These are phyloP conservation scores for Leiothrix lutea DNA, from an alignment of 2,113 vertebrate genomes.

Conservation along the genomic window DNA sequence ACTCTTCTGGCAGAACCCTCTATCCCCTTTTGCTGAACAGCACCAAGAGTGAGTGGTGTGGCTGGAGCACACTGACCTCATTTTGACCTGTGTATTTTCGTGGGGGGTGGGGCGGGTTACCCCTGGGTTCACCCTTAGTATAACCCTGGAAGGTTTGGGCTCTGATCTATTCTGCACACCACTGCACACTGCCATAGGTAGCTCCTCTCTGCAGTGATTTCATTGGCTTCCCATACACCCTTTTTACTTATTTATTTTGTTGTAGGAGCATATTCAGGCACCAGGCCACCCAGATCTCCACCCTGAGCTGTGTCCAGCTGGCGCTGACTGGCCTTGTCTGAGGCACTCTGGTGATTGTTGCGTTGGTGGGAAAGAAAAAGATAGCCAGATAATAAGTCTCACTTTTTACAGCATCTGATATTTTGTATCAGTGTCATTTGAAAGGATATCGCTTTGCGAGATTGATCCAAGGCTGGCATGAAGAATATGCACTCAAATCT, in stretches of 20 bases:
- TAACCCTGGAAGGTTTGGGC: not conserved
- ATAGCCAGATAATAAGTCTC: constrained; percentile 27
- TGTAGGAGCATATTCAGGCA: not conserved
- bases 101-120: accelerated
- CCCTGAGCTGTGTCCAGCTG: not conserved
- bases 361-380: not conserved
- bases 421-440: constrained; percentile 69
- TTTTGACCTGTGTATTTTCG: not conserved
- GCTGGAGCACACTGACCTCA: not conserved
- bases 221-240: not conserved
- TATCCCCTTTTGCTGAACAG: not conserved
- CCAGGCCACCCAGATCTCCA: not conserved
- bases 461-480: constrained; percentile 75
- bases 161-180: not conserved
- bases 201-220: not conserved
- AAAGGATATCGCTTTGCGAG: constrained; percentile 69
- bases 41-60: not conserved
- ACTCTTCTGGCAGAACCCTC: no score
- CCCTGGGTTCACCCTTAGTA: not conserved
- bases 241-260: not conserved
- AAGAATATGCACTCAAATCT: constrained; percentile 79
- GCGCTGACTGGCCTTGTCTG: not conserved
- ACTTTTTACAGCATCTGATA: constrained; percentile 58
- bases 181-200: not conserved
- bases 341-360: not conserved